Evolutionary conservation across 2,797 vertebrate genomes (phyloP).

Genomic region (Capromys pilorides): DNA sequence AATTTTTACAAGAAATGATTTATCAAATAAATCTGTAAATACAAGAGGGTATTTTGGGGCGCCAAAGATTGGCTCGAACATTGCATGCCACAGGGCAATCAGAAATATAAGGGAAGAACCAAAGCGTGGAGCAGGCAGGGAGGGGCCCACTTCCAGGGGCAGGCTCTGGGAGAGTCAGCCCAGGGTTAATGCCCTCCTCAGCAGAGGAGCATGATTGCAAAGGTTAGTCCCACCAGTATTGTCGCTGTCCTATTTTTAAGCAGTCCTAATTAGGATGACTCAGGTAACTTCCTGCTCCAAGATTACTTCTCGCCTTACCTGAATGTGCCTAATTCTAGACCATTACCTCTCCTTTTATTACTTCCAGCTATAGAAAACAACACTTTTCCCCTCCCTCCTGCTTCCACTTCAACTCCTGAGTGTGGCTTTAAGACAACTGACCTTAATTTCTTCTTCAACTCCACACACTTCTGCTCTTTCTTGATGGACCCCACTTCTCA

Average conservation of each 20-base stretch:
- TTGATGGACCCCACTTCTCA: slow-evolving; percentile 47
- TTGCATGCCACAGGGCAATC: not conserved
- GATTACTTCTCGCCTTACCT: slow-evolving; percentile 58
- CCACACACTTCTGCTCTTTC: not conserved
- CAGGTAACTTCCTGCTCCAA: slow-evolving; percentile 71
- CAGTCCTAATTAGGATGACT: slow-evolving; percentile 75
- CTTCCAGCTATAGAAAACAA: slow-evolving; percentile 62
- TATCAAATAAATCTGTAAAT: slow-evolving; percentile 26
- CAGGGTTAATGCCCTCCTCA: slow-evolving; percentile 46
- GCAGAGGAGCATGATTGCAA: slow-evolving; percentile 22
- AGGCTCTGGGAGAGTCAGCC: not conserved
- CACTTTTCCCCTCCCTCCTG: not conserved
- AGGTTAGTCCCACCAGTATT: slow-evolving; percentile 65
- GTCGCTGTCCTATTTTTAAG: slow-evolving; percentile 78
- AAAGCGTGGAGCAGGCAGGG: not conserved
- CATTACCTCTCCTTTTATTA: slow-evolving; percentile 74
- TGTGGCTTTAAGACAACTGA: slow-evolving; percentile 51
- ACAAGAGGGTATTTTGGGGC: not conserved
- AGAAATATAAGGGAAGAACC: not conserved
- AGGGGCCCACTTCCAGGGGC: not conserved
- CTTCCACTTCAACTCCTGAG: slow-evolving; percentile 41
- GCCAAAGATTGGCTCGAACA: not conserved
- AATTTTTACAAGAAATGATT: slow-evolving; percentile 56
- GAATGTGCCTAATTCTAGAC: slow-evolving; percentile 75
- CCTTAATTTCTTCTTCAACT: slow-evolving; percentile 58